These are phyloP conservation scores for Sebastes hopkinsi DNA, from an alignment of 2,797 vertebrate species.

Conservation along the genomic window DNA sequence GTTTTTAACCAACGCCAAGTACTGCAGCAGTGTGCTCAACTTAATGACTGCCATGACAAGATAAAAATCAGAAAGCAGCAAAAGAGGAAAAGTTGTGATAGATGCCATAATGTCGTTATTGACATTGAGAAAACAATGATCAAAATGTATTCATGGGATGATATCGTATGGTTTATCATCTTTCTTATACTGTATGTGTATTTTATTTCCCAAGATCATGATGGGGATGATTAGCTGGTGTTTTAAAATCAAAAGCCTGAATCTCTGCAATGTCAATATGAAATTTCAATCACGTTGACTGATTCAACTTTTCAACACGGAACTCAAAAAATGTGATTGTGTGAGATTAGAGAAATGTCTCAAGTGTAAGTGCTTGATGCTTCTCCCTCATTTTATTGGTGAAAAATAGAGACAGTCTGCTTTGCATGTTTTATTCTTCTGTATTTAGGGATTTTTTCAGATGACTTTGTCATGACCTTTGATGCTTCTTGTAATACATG, in stretches of 20 bases:
- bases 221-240: conserved; percentile 52
- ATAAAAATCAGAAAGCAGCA: neutral
- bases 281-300: conserved; percentile 57
- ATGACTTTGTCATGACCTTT: neutral
- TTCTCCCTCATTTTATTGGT: neutral
- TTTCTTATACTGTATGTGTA: conserved; percentile 68
- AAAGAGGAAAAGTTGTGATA: conserved; percentile 1
- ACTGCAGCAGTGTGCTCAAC: neutral
- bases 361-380: neutral
- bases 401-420: neutral
- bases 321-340: neutral
- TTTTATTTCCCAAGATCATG: conserved; percentile 65
- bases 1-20: neutral
- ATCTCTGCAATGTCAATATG: conserved; percentile 52
- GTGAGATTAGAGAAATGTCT: neutral
- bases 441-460: no score
- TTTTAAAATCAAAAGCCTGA: conserved; percentile 63
- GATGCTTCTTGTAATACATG: neutral
- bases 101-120: conserved; percentile 48
- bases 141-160: conserved; percentile 58
- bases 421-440: neutral
- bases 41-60: neutral
- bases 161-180: conserved; percentile 73
- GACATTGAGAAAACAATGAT: conserved; percentile 50
- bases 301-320: conserved; percentile 23